Conservation (phyloP, 2,113 vertebrate species). For the Neogobius melanostomus region DNA sequence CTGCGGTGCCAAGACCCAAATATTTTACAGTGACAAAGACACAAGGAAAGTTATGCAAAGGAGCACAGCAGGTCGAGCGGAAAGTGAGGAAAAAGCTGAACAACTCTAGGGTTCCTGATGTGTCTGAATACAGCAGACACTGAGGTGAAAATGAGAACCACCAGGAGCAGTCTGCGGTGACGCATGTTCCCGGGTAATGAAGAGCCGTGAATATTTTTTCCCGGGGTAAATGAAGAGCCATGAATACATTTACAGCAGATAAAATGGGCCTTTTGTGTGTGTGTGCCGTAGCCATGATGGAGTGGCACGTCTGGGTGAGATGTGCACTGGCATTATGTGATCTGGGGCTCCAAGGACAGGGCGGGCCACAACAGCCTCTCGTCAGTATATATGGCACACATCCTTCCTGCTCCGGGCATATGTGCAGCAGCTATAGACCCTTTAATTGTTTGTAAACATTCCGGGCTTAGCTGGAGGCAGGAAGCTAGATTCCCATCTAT, state of each 20-base stretch:
- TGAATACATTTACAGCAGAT: conserved; percentile 9
- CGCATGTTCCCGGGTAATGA: conserved; percentile 8
- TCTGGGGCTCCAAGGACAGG: conserved; percentile 37
- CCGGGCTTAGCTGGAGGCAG: no score
- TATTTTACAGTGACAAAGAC: conserved; percentile 10
- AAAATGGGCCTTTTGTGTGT: not conserved
- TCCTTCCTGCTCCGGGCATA: conserved; percentile 27
- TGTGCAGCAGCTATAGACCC: conserved; percentile 7
- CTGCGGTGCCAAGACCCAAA: conserved; percentile 22
- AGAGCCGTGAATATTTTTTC: conserved; percentile 10
- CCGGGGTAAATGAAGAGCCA: conserved; percentile 10
- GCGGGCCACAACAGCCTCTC: conserved; percentile 11
- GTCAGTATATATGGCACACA: conserved; percentile 29
- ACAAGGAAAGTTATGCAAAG: conserved; percentile 13
- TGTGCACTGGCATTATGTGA: conserved; percentile 13
- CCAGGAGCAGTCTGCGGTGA: conserved; percentile 4
- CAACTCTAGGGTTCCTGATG: conserved; percentile 34
- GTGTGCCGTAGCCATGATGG: not conserved
- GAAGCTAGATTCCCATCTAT: no score
- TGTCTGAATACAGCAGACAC: conserved; percentile 34
- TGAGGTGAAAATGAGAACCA: conserved; percentile 51
- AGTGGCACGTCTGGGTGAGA: conserved; percentile 18
- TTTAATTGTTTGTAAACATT: no score
- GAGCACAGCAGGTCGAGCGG: conserved; percentile 7
- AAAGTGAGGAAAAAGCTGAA: conserved; percentile 18